Base-by-base conservation (phyloP, 1,140 invertebrate genomes). In the Brachionus rubens region DNA sequence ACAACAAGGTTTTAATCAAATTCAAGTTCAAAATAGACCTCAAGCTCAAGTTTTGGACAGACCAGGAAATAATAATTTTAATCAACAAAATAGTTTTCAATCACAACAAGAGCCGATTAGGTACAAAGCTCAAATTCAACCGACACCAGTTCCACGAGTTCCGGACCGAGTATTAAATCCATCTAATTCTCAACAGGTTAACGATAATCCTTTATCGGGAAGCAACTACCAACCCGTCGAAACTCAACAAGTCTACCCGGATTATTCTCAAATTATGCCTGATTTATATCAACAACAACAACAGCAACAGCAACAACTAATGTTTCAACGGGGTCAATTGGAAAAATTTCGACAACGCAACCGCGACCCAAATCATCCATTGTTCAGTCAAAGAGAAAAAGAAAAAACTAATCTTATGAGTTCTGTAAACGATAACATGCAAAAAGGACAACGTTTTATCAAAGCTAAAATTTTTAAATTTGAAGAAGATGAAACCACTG, bases 341-440 rank as follows among this genome's bases (percentile, higher is more conserved):
- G 40, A 43, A 43, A 65, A 65, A 65, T 65, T 65, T 65, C 36
- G 21, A 26, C 24, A 24, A 12, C 19, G 59, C 10, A 65, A 65
- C 14, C n/a, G 59, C 6, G 41, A 65, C 24, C 59, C 59, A 9
- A 43, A 41, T 26, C 59, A 65, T 65, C 36, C 40, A 4, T 41
- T 65, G 21, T 65, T 65, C 21, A 65, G 21, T 43, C 14, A 43
- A 43, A 65, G 40, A 65, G 59, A 65, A 43, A 65, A 65, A 65
- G 59, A 65, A 65, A 65, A 43, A 65, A 19, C 40, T 46, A 65
- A 65, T 65, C 21, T 65, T 9, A 65, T 43, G 28, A 36, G 26
- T 5, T 43, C 19, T n/a, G 40, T 26, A 3, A 30, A 24, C 6
- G 59, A 65, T 43, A 19, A 43, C 24, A 5, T 28, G 3, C 36